phyloP scores from a whole-genome alignment of 2,888 invertebrate species.

The Aporophyla lueneburgensis region DNA sequence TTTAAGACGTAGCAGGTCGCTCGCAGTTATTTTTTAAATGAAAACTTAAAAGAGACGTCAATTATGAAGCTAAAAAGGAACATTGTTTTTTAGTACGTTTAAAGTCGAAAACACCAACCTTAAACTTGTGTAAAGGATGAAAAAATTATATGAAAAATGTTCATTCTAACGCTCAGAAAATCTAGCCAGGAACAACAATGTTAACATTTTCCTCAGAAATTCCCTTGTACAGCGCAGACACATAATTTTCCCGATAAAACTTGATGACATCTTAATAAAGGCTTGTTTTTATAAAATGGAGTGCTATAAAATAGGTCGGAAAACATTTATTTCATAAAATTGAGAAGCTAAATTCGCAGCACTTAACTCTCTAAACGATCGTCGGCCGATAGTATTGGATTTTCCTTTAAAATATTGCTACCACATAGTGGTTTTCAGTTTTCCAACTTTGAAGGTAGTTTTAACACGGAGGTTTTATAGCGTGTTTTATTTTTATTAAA shows the following conservation, averaged over 20 bases:
- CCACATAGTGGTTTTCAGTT: conserved; percentile 61
- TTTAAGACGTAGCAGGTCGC: background rate
- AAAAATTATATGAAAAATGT: background rate
- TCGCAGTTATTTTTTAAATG: background rate
- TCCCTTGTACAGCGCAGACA: conserved; percentile 28
- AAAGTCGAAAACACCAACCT: background rate
- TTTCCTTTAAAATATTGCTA: conserved; percentile 77
- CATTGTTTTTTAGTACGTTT: background rate
- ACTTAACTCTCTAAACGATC: conserved; percentile 77
- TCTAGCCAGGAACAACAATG: background rate
- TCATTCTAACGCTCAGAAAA: conserved; percentile 13
- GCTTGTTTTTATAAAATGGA: conserved; percentile 63
- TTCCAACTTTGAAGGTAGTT: conserved; percentile 48
- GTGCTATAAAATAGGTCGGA: conserved; percentile 51
- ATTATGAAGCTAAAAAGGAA: background rate
- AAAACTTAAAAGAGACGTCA: background rate
- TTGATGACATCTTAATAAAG: conserved; percentile 63
- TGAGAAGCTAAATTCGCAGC: conserved; percentile 71
- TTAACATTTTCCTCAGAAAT: conserved; percentile 43
- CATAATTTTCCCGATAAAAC: conserved; percentile 62
- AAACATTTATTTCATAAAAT: conserved; percentile 77
- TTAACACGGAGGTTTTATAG: conserved; percentile 39
- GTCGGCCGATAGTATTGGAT: conserved; percentile 76
- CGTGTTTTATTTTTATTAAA: conserved; percentile 57
- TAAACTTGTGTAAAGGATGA: background rate